phyloP scores from a whole-genome alignment of 2,888 invertebrate species.

The Gortyna flavago region DNA sequence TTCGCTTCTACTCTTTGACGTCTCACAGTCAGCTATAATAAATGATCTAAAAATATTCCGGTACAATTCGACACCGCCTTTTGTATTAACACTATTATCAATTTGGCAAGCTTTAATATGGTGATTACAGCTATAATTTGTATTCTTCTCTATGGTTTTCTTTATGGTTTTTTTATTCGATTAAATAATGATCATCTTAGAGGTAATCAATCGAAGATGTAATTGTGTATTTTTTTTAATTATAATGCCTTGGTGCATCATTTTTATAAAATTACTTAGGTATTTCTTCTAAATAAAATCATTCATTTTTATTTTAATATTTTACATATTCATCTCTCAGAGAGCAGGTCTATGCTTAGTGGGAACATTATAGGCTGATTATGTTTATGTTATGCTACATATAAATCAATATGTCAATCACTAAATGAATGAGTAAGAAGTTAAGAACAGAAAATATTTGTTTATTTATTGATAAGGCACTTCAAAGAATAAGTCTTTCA shows the following conservation, averaged over 20 bases:
- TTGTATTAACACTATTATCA: slow-evolving; percentile 87
- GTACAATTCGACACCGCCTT: slow-evolving; percentile 75
- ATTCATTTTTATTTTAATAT: not conserved
- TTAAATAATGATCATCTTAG: slow-evolving; percentile 30
- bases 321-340: not conserved
- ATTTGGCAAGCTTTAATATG: slow-evolving; percentile 87
- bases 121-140: slow-evolving; percentile 66
- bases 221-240: not conserved
- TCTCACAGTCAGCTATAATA: slow-evolving; percentile 75
- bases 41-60: slow-evolving; percentile 84
- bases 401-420: not conserved
- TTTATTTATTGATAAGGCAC: no score
- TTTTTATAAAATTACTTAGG: not conserved
- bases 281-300: not conserved
- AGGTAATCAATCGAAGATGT: slow-evolving; percentile 45
- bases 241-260: not conserved
- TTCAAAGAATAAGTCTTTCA: no score
- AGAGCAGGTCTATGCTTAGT: not conserved
- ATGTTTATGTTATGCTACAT: not conserved
- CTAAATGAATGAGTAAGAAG: not conserved
- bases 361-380: not conserved
- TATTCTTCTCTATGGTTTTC: slow-evolving; percentile 38
- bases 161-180: slow-evolving; percentile 38
- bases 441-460: not conserved
- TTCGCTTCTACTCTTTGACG: slow-evolving; percentile 79